A percentile compares a stretch with the other conserved stretches of the same genome.
phyloP scores from a whole-genome alignment of 2,113 vertebrate species.

The Cephalopholis sonnerati region DNA sequence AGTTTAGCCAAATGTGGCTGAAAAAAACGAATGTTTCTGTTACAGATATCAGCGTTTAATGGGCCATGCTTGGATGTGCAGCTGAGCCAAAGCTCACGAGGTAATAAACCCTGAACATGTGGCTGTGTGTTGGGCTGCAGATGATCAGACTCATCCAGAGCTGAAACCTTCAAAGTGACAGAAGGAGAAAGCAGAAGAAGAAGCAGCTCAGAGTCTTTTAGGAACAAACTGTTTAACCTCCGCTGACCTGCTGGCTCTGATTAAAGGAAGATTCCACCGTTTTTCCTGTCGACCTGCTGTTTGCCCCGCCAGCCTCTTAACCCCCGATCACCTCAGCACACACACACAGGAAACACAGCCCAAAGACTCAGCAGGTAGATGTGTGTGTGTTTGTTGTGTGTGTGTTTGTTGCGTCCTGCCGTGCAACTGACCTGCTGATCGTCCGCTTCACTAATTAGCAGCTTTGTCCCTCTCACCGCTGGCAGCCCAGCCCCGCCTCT shows the following conservation, averaged over 20 bases:
- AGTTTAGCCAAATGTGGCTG: no score
- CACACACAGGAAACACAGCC: conserved; percentile 36
- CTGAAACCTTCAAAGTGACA: not conserved
- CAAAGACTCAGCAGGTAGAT: conserved; percentile 59
- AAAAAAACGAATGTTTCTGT: no score
- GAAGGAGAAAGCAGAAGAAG: not conserved
- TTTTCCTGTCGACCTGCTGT: conserved; percentile 44
- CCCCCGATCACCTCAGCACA: not conserved
- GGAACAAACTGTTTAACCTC: conserved; percentile 46
- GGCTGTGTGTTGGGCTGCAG: no score
- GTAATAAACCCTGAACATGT: no score
- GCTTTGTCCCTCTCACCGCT: conserved; percentile 66
- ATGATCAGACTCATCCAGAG: not conserved
- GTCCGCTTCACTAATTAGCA: conserved; percentile 68
- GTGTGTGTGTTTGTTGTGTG: conserved; percentile 32
- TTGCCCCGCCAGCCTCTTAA: conserved; percentile 11
- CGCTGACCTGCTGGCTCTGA: conserved; percentile 41
- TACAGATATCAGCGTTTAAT: not conserved
- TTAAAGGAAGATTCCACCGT: conserved; percentile 58
- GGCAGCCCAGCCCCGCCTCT: conserved; percentile 53
- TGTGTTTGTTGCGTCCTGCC: conserved; percentile 60
- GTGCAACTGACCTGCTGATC: conserved; percentile 65
- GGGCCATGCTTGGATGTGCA: not conserved
- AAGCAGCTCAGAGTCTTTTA: conserved; percentile 26
- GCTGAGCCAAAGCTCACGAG: not conserved